Percentiles rank a stretch among this genome's conserved stretches.
phyloP scores from a whole-genome alignment of 2,797 vertebrate genomes.

The Manis pentadactyla region DNA sequence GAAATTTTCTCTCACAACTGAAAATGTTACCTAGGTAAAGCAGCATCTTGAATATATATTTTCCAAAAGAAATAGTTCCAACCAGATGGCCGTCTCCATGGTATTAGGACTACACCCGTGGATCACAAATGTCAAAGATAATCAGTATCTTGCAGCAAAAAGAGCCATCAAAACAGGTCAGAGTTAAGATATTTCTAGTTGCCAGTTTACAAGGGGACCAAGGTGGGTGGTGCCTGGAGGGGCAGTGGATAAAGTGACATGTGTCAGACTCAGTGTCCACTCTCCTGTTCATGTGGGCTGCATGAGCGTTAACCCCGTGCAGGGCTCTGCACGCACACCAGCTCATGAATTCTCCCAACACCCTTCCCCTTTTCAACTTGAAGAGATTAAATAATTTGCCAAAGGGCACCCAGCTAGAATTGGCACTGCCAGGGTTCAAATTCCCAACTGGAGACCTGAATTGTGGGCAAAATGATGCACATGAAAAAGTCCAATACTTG shows the following conservation, averaged over 20 bases:
- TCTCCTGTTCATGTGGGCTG: not conserved
- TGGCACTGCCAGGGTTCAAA: not conserved
- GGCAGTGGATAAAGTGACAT: too few species aligned
- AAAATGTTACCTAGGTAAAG: conserved; percentile 87
- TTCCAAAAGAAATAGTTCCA: conserved; percentile 93
- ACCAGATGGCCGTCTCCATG: conserved; percentile 92
- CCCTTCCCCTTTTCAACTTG: not conserved
- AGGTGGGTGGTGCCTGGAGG: not conserved
- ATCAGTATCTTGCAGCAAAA: conserved; percentile 91
- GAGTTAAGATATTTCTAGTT: not conserved
- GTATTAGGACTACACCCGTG: conserved; percentile 91
- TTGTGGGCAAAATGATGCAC: not conserved
- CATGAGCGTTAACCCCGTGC: fast-evolving
- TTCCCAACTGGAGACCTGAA: not conserved
- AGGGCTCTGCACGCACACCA: fast-evolving
- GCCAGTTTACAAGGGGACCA: not conserved
- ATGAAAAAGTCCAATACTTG: not conserved
- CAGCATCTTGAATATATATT: conserved; percentile 92
- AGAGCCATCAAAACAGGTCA: conserved; percentile 92
- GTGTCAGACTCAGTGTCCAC: not conserved
- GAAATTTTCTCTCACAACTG: not conserved
- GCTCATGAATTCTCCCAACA: not conserved
- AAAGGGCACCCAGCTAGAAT: not conserved
- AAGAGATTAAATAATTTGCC: not conserved
- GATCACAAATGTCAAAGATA: conserved; percentile 88